Evolutionary conservation across 30 jellyfish, hydroid and myxozoan species (phyloP), one percentile per base, ranked within the genome.

Genomic region (Pelagia noctiluca): DNA sequence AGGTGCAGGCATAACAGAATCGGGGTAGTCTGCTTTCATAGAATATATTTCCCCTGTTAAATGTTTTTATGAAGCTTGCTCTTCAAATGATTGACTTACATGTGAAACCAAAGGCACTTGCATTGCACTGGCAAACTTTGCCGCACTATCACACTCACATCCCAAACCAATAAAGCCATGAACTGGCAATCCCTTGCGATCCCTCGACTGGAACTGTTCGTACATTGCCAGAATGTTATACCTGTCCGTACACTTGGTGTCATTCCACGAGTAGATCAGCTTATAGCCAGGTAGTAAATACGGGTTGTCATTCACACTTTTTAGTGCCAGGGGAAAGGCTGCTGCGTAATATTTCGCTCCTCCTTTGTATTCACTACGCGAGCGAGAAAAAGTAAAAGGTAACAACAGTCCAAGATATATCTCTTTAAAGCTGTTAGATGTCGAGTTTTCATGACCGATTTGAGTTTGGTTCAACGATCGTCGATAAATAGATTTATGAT

Each of bases 261-360:
- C 93, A 64, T 82, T 83, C 94, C 95, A 87, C 18, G 78, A 83
- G 53, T 42, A 93, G 33, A 87, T 83, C 36, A 93, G 54, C 42
- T 83, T 76, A 71, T 83, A 42, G 63, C 96, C 93, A 50, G 90
- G 95, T 46, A 93, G 52, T n/a, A 82, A 71, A 37, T 60, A 0
- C 24, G 82, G 68, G 53, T 78, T 71, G 49, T 87, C 83, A 82
- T 93, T 93, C 21, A 93, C 71, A 28, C 69, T 84, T 52, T 93
- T 88, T 11, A 93, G 52, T 0, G 98, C 98, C 8, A 93, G 73
- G 8, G 79, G 72, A 36, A 88, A 79, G 0, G 98, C 98, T 5
- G 94, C 83, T 54, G 98, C 97, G 75, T 83, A 93, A 66, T 22
- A 93, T 49, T 49, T 60, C 54, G 93, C 97, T 3, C 97, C 84